Evolutionary conservation across 2,888 invertebrate genomes (phyloP), one percentile per base, ranked within the genome.

Genomic region (Apantesis nais): DNA sequence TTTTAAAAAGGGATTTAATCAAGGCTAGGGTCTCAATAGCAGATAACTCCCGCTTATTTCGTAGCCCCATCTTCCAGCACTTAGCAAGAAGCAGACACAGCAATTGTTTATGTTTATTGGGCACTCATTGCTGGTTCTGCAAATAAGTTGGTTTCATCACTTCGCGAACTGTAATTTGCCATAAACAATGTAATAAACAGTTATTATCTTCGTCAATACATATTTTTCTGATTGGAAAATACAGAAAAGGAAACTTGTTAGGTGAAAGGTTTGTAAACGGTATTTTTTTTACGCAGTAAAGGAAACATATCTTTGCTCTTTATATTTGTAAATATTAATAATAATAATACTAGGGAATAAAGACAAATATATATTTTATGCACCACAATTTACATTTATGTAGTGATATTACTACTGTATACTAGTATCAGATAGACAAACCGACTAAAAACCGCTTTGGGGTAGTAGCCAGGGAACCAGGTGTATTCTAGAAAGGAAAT

Each of bases 31-130:
- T 22, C 2, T n/a, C 1, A 8, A 52, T n/a, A 29, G 58, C 12
- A 2, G 16, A 5, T 5, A 14, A 8, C 9, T 14, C 29, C 39
- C 80, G 75, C 78, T 64, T 0, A 7, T 62, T 68, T 73, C 52
- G 64, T 64, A 73, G 82, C 78, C 78, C 60, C 75, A 70, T 70
- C 75, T 69, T 64, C 65, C 67, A 77, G 81, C 86, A 85, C 87
- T 88, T 85, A 85, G 79, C 74, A 85, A 81, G 83, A 84, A 75
- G 83, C 88, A 90, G 91, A 88, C 90, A 86, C 87, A 79, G 80
- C 88, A 88, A 90, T 90, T 90, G 92, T 90, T 92, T 91, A 92
- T 90, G 90, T 91, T 93, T 93, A 92, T 90, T 88, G 86, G 87
- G 84, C 85, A 87, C 89, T 92, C 90, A 91, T 92, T 91, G 90